phyloP scores from a whole-genome alignment of 2,888 invertebrate genomes.

The Camponotus fellah region DNA sequence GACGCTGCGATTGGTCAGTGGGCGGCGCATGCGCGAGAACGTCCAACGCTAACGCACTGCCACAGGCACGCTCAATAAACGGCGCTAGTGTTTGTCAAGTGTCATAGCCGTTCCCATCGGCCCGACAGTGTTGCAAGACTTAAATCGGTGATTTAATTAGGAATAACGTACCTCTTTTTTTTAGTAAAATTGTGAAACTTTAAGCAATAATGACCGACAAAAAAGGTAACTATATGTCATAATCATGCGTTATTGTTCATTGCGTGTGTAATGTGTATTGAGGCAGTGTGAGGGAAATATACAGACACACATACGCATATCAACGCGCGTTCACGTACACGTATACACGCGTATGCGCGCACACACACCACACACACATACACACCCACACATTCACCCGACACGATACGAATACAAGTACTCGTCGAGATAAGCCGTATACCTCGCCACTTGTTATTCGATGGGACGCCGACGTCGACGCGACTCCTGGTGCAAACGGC shows the following conservation, averaged over 20 bases:
- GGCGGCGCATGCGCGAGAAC: background rate
- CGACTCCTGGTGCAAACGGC: constrained; percentile 66
- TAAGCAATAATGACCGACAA: constrained; percentile 86
- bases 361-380: background rate
- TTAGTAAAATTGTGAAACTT: constrained; percentile 79
- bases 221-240: constrained; percentile 84
- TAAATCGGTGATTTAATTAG: constrained; percentile 81
- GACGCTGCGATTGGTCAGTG: constrained; percentile 12
- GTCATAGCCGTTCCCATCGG: constrained; percentile 82
- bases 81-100: constrained; percentile 83
- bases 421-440: constrained; percentile 75
- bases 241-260: constrained; percentile 65
- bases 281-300: constrained; percentile 19
- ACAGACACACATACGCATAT: constrained; percentile 19
- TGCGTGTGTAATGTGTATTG: constrained; percentile 42
- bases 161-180: constrained; percentile 77
- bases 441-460: constrained; percentile 78
- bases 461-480: constrained; percentile 65
- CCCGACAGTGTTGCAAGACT: constrained; percentile 77
- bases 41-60: constrained; percentile 38
- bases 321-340: constrained; percentile 35
- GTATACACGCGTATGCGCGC: background rate
- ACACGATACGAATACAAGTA: constrained; percentile 28
- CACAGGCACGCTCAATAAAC: constrained; percentile 80
- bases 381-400: background rate